Base-by-base conservation (phyloP, 2,797 vertebrate genomes). In the Margarornis squamiger region DNA sequence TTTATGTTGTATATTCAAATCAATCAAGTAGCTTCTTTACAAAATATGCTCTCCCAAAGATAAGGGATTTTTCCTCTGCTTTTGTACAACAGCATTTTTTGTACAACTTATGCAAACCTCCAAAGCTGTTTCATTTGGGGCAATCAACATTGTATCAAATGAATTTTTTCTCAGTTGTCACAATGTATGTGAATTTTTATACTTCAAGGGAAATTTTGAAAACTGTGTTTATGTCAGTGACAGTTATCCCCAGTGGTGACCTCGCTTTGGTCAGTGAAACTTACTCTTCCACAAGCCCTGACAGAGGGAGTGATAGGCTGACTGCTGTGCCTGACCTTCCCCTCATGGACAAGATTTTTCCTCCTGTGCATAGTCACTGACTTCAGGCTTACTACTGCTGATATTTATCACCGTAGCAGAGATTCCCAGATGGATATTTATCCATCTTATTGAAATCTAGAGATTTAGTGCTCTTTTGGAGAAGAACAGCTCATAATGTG, bases 91-190 rank as follows among this genome's bases (percentile, higher is more conserved):
- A 38, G 13, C 43, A 17, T 59, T 76, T 87, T 90, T 88, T 19
- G 1, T 76, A 12, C 10, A 66, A 14, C 23, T 80, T 0, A 0
- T 20, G 20, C n/a, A 51, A 23, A 15, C 21, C 36, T 41, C 14
- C 15, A 12, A 36, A 82, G 26, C 83, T 29, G 54, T n/a, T 66
- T 89, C 8, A 46, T 85, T 67, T 90, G 22, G 13, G 52, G 46
- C 21, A 49, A 29, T 68, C 51, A 52, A 3, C 1, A 0, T 73
- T 73, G 22, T 62, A 49, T 32, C 55, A 67, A 92, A 61, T 39
- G 2, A 16, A 27, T 66, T 72, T 91, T 92, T 77, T 61, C n/a
- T 76, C 30, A 22, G 13, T 43, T 71, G 20, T 71, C 14, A 21
- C 26, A 88, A 71, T 3, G 8, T 43, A 48, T 0, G 0, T 57